These are phyloP conservation scores for Zingel zingel DNA, from an alignment of 2,113 vertebrate genomes.

Conservation along the genomic window DNA sequence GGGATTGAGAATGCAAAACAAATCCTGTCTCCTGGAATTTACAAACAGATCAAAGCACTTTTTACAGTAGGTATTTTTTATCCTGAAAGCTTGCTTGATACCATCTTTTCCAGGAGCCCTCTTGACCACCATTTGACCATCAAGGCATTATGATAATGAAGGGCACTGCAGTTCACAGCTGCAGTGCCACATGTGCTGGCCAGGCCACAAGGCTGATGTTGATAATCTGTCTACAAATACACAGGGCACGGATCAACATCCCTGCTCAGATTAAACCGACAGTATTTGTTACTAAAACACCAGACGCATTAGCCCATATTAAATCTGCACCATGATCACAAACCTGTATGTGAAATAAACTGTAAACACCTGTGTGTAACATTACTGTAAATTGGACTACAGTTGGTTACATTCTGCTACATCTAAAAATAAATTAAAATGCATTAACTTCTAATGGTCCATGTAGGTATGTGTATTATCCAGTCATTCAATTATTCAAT, in stretches of 20 bases:
- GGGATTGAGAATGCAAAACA: conserved; percentile 12
- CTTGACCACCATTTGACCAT: conserved; percentile 66
- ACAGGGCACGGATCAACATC: conserved; percentile 56
- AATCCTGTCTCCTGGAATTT: neutral
- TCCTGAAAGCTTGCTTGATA: conserved; percentile 35
- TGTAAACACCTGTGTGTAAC: no score
- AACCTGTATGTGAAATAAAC: neutral
- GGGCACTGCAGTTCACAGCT: conserved; percentile 69
- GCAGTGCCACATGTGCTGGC: conserved; percentile 52
- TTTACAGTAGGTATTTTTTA: conserved; percentile 26
- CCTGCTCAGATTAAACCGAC: conserved; percentile 66
- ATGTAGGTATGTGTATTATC: no score
- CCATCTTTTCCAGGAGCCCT: conserved; percentile 44
- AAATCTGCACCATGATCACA: conserved; percentile 4
- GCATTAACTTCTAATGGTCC: neutral
- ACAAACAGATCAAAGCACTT: conserved; percentile 7
- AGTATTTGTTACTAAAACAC: conserved; percentile 50
- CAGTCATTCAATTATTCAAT: no score
- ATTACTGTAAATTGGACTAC: neutral
- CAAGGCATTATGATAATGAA: conserved; percentile 69
- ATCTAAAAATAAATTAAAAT: neutral
- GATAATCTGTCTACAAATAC: conserved; percentile 74
- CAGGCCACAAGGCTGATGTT: conserved; percentile 34
- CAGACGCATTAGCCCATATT: conserved; percentile 40
- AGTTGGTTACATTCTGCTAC: neutral